phyloP scores from a whole-genome alignment of 2,888 invertebrate genomes.

The Halictus quadricinctus region DNA sequence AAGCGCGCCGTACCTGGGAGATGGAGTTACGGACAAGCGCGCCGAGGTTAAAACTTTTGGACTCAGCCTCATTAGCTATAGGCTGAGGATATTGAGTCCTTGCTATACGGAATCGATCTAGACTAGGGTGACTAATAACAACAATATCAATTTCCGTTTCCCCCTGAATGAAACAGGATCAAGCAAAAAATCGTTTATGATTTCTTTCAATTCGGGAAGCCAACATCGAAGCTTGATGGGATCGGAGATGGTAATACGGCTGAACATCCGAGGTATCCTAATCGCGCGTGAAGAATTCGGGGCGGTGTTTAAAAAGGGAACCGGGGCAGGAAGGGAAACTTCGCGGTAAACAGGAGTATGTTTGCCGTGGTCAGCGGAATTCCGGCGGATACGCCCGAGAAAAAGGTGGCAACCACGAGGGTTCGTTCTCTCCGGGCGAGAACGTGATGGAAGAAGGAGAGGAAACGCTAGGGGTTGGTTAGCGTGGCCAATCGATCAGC shows the following conservation, averaged over 20 bases:
- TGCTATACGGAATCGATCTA: neutral
- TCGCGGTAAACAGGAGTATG: constrained; percentile 50
- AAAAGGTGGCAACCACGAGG: constrained; percentile 48
- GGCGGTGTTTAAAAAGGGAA: constrained; percentile 25
- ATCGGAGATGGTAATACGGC: neutral
- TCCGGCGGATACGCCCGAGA: constrained; percentile 22
- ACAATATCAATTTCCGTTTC: neutral
- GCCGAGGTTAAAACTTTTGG: no score
- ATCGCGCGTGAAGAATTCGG: neutral
- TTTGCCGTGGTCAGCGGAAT: constrained; percentile 63
- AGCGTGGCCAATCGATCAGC: constrained; percentile 82
- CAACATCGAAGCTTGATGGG: neutral
- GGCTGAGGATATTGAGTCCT: neutral
- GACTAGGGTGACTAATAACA: neutral
- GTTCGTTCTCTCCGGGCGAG: constrained; percentile 22
- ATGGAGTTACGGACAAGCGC: no score
- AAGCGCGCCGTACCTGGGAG: no score
- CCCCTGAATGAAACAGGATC: neutral
- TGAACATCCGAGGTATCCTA: neutral
- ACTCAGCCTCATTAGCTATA: no score
- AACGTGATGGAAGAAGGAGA: constrained; percentile 59
- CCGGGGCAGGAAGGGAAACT: constrained; percentile 14
- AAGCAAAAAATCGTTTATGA: neutral
- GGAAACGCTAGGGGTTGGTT: constrained; percentile 66
- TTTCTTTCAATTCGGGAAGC: neutral